A percentile compares a stretch with the other conserved stretches of the same genome.
phyloP scores from a whole-genome alignment of 2,797 vertebrate genomes.

The Crypturellus tataupa region DNA sequence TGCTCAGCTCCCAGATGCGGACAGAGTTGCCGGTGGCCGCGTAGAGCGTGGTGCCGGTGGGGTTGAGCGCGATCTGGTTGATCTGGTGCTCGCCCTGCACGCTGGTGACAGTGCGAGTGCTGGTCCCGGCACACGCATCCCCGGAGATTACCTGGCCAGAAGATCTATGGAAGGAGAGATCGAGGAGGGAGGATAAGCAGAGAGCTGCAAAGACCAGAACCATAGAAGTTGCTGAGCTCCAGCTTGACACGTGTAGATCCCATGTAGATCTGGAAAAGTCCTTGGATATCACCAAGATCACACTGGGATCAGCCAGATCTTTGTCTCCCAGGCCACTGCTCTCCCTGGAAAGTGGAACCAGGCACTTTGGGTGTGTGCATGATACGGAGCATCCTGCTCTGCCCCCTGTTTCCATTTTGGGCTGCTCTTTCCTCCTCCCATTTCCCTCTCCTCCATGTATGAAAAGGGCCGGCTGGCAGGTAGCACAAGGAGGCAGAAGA shows the following conservation, averaged over 20 bases:
- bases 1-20: constrained; percentile 95
- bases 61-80: constrained; percentile 96
- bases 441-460: neutral
- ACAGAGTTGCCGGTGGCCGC: constrained; percentile 93
- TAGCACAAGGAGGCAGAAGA: neutral
- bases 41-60: constrained; percentile 89
- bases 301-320: neutral
- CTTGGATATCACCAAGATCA: neutral
- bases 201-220: neutral
- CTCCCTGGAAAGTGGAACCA: neutral
- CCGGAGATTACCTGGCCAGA: constrained; percentile 95
- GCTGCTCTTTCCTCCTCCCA: neutral
- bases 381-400: neutral
- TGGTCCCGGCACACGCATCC: constrained; percentile 88
- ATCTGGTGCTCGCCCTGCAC: constrained; percentile 95
- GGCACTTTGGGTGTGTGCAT: rapidly evolving
- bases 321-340: neutral
- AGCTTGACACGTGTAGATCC: neutral
- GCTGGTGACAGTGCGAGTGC: constrained; percentile 89
- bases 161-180: constrained; percentile 81
- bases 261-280: neutral
- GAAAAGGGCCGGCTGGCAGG: neutral
- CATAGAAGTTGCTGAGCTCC: neutral
- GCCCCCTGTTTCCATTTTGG: neutral
- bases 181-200: neutral